phyloP scores from a whole-genome alignment of 2,797 vertebrate genomes.

The Pantherophis alleghaniensis region DNA sequence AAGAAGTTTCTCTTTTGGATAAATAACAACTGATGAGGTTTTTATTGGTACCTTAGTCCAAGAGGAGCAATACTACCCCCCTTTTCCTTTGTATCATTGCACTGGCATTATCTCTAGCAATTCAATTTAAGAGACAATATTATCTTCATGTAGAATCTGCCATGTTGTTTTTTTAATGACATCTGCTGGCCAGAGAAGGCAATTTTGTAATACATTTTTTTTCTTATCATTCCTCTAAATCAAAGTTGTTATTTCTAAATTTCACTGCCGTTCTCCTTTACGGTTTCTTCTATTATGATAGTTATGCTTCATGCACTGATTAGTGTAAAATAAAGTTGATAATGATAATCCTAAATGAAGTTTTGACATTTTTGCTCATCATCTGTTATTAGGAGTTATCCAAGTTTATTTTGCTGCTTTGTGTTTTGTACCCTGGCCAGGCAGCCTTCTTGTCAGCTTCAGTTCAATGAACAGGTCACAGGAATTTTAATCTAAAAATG shows the following conservation, averaged over 20 bases:
- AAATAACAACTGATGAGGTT: not conserved
- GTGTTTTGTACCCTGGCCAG: not conserved
- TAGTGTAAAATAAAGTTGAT: not conserved
- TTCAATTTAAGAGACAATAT: not conserved
- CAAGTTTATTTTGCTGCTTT: not conserved
- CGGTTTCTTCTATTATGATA: not conserved
- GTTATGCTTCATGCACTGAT: not conserved
- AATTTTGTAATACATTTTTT: not conserved
- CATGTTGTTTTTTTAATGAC: slow-evolving; percentile 46
- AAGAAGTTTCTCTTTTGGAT: not conserved
- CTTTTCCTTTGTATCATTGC: not conserved
- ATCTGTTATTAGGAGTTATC: not conserved
- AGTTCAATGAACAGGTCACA: not conserved
- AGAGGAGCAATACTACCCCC: not conserved
- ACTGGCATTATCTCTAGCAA: not conserved
- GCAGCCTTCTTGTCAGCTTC: not conserved
- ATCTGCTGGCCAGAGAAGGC: slow-evolving; percentile 49
- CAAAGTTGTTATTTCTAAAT: not conserved
- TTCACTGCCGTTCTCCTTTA: not conserved
- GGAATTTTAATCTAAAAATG: not conserved
- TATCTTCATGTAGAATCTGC: not conserved
- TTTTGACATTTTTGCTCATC: not conserved
- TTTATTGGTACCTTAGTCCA: not conserved
- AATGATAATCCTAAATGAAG: not conserved
- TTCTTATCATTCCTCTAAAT: not conserved